phyloP scores from a whole-genome alignment of 2,797 vertebrate species.

The Cuniculus paca region DNA sequence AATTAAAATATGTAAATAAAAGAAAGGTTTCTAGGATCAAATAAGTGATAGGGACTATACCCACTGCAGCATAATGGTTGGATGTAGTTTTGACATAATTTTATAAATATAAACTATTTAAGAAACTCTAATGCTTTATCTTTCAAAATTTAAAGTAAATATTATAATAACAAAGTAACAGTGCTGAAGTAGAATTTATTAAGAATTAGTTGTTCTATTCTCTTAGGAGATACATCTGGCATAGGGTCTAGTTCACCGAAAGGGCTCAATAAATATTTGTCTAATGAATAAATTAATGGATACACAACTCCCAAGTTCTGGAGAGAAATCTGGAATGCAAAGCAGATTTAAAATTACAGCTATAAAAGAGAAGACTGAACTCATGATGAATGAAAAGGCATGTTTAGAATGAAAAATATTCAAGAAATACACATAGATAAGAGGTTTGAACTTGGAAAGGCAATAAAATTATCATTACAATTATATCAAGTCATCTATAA shows the following conservation, averaged over 20 bases:
- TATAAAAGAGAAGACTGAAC: background rate
- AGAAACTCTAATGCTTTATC: background rate
- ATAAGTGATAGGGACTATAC: background rate
- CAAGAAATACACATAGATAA: background rate
- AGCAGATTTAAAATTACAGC: constrained; percentile 1
- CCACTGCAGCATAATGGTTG: background rate
- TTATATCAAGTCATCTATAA: background rate
- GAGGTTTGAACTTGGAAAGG: background rate
- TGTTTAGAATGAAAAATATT: background rate
- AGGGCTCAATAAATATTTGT: background rate
- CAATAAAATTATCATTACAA: background rate
- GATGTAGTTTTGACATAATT: background rate
- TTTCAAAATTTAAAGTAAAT: background rate
- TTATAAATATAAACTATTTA: constrained; percentile 35
- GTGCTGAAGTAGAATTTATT: background rate
- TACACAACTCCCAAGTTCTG: constrained; percentile 12
- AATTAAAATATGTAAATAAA: constrained; percentile 30
- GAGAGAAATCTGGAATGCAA: background rate
- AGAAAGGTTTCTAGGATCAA: background rate
- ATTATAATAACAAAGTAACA: background rate
- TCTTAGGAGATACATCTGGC: background rate
- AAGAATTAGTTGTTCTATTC: background rate
- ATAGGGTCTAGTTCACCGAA: background rate
- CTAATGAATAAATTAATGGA: constrained; percentile 43
- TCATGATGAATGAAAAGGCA: background rate